A percentile compares a stretch with the other conserved stretches of the same genome.
Conservation (phyloP, 2,113 vertebrate species). For the Anhinga anhinga region DNA sequence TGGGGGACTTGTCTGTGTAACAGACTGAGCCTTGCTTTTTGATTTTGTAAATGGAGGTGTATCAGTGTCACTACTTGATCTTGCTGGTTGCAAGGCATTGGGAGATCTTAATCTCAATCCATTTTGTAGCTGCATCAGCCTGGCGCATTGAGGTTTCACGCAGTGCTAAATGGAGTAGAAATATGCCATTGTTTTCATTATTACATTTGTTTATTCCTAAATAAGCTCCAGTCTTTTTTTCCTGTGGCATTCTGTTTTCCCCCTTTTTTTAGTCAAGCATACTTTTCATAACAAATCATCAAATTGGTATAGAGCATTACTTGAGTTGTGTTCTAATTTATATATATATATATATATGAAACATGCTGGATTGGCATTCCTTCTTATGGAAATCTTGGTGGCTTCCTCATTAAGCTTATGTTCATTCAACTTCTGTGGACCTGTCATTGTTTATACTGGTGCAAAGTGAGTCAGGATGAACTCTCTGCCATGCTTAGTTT, state of each 20-base stretch:
- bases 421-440: neutral
- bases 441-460: neutral
- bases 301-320: neutral
- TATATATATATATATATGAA: neutral
- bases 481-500: neutral
- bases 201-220: constrained; percentile 5
- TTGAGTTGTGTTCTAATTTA: neutral
- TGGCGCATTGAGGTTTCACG: neutral
- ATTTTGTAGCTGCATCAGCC: neutral
- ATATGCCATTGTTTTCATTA: neutral
- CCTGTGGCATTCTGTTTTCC: neutral
- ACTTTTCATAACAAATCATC: neutral
- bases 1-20: neutral
- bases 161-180: constrained; percentile 35
- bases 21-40: neutral
- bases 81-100: neutral
- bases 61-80: neutral
- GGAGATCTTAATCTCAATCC: neutral
- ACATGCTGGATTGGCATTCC: neutral
- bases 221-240: neutral
- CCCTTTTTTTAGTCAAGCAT: neutral
- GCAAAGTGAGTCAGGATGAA: neutral
- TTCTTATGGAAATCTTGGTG: neutral
- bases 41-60: neutral
- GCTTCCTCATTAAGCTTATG: neutral